These are phyloP conservation scores for Mythimna loreyi DNA, from an alignment of 2,888 invertebrate genomes.

Conservation along the genomic window DNA sequence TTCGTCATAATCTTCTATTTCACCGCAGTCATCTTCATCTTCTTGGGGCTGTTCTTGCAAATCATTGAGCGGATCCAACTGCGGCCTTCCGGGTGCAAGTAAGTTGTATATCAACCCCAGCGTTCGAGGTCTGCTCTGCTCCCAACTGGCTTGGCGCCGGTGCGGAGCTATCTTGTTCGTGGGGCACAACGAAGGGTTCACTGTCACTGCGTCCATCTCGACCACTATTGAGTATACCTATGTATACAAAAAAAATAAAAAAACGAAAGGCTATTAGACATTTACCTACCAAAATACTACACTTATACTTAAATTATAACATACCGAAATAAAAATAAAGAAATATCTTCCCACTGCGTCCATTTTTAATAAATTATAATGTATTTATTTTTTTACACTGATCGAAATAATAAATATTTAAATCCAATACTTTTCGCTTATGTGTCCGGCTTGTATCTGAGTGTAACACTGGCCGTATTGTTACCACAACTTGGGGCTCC, in stretches of 20 bases:
- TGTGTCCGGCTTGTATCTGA: slow-evolving; percentile 77
- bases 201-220: slow-evolving; percentile 76
- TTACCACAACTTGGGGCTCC: slow-evolving; percentile 78
- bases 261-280: slow-evolving; percentile 28
- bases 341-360: slow-evolving; percentile 32
- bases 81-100: slow-evolving; percentile 71
- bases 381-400: slow-evolving; percentile 5
- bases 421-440: slow-evolving; percentile 66
- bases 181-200: slow-evolving; percentile 81
- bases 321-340: slow-evolving; percentile 47
- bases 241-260: slow-evolving; percentile 50
- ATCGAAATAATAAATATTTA: slow-evolving; percentile 10
- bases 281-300: neutral
- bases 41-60: slow-evolving; percentile 81
- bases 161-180: slow-evolving; percentile 88
- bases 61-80: slow-evolving; percentile 64
- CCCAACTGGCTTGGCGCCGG: slow-evolving; percentile 69
- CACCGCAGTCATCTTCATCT: slow-evolving; percentile 84
- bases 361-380: slow-evolving; percentile 20
- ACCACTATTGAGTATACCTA: slow-evolving; percentile 69
- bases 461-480: slow-evolving; percentile 69
- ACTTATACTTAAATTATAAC: slow-evolving; percentile 20
- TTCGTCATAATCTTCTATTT: slow-evolving; percentile 88
- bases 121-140: slow-evolving; percentile 73
- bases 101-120: slow-evolving; percentile 80